These are phyloP conservation scores for Umimayanthus chanpuru DNA, from an alignment of 92 coral and sea anemone species.

Conservation along the genomic window DNA sequence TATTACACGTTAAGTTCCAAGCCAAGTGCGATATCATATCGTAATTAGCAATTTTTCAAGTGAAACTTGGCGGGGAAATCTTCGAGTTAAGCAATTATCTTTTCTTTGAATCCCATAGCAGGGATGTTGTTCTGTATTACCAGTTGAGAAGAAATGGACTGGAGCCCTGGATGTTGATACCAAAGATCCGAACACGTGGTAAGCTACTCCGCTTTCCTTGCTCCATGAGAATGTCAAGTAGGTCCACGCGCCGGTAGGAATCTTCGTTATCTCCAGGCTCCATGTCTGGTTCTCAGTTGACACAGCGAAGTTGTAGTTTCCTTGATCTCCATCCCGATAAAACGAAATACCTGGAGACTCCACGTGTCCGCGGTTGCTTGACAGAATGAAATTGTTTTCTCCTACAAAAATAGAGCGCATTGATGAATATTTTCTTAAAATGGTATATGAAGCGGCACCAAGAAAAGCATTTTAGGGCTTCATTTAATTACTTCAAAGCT, in stretches of 20 bases:
- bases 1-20: too few relatives aligned
- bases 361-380: background rate
- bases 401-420: too few relatives aligned
- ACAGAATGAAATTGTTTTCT: background rate
- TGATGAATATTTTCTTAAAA: too few relatives aligned
- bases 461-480: too few relatives aligned
- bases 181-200: background rate
- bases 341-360: background rate
- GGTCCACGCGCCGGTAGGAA: background rate
- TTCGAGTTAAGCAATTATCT: too few relatives aligned
- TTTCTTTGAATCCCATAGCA: too few relatives aligned
- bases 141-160: background rate
- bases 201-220: background rate
- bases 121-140: background rate
- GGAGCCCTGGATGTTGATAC: background rate
- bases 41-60: too few relatives aligned
- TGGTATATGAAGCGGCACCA: too few relatives aligned
- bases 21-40: too few relatives aligned
- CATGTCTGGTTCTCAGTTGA: background rate
- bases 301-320: background rate
- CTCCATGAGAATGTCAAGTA: slow-evolving; percentile 1
- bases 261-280: background rate
- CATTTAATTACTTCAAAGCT: too few relatives aligned
- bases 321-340: background rate
- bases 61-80: too few relatives aligned